Percentiles rank a stretch among this genome's conserved stretches.
Conservation (phyloP, 2,797 vertebrate genomes). For the Characodon lateralis region DNA sequence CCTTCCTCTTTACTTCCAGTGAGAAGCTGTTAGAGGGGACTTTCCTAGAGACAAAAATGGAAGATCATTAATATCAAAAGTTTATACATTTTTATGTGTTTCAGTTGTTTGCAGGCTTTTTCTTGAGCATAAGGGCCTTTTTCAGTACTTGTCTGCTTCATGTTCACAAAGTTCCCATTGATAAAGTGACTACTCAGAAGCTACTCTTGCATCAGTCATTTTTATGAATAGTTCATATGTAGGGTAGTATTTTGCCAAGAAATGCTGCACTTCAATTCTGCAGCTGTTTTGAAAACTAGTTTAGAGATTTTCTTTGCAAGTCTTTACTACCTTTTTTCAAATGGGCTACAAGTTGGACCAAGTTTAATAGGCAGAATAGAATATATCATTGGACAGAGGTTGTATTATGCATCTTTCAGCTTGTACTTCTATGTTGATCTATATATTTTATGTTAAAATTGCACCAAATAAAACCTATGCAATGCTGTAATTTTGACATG, state of each 20-base stretch:
- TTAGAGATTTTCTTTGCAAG: not conserved
- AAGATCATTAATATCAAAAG: conserved; percentile 20
- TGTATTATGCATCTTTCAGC: not conserved
- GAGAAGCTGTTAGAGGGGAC: conserved; percentile 28
- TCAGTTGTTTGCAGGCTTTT: conserved; percentile 7
- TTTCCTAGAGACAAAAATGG: conserved; percentile 62
- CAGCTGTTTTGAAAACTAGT: not conserved
- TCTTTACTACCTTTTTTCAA: not conserved
- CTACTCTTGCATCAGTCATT: not conserved
- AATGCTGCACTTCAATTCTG: conserved; percentile 3
- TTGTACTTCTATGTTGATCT: no score
- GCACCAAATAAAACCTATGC: not conserved
- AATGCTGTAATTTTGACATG: not conserved
- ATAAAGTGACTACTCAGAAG: conserved; percentile 4
- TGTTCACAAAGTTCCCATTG: conserved; percentile 48
- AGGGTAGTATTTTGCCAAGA: not conserved
- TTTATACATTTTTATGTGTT: conserved; percentile 11
- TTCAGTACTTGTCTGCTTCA: conserved; percentile 12
- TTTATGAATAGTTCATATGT: conserved; percentile 3
- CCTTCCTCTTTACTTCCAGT: conserved; percentile 50
- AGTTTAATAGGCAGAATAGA: not conserved
- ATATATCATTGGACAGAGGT: not conserved
- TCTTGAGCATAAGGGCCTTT: conserved; percentile 22
- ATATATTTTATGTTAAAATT: not conserved
- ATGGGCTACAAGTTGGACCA: not conserved